Conservation (phyloP, 64 coral and sea anemone species). For the Actinia equina region DNA sequence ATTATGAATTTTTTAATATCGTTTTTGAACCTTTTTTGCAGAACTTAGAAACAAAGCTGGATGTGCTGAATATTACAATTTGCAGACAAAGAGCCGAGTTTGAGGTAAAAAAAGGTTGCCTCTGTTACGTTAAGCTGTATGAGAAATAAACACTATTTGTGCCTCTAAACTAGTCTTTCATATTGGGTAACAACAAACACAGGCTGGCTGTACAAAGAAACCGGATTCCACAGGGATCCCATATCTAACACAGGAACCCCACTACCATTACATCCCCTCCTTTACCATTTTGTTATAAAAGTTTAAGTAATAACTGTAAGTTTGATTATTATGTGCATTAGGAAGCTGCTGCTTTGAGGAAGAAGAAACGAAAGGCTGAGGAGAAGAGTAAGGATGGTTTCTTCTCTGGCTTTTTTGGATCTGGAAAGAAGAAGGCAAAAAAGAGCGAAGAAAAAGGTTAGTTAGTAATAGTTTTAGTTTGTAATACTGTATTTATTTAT, state of each 20-base stretch:
- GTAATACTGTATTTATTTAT: too few species aligned
- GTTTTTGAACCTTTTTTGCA: slow-evolving; percentile 4
- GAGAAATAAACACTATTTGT: too few species aligned
- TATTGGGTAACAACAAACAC: too few species aligned
- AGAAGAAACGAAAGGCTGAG: slow-evolving; percentile 66
- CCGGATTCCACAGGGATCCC: too few species aligned
- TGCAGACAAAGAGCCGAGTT: slow-evolving; percentile 83
- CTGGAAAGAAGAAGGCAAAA: slow-evolving; percentile 54
- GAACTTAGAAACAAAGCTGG: slow-evolving; percentile 70
- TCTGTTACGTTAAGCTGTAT: too few species aligned
- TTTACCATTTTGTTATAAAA: neutral
- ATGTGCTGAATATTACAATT: slow-evolving; percentile 95
- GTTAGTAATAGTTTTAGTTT: neutral
- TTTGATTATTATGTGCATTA: slow-evolving; percentile 11
- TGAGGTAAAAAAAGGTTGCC: slow-evolving; percentile 53
- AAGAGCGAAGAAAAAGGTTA: slow-evolving; percentile 50
- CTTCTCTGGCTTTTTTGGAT: slow-evolving; percentile 73
- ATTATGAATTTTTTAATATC: too few species aligned
- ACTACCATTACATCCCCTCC: too few species aligned
- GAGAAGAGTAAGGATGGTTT: slow-evolving; percentile 70
- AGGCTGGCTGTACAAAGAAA: too few species aligned
- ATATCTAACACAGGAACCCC: too few species aligned
- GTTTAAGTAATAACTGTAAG: neutral
- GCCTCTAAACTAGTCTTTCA: too few species aligned
- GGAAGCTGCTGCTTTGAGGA: slow-evolving; percentile 76